Evolutionary conservation across 2,113 vertebrate species (phyloP).

Genomic region (Setophaga coronata): DNA sequence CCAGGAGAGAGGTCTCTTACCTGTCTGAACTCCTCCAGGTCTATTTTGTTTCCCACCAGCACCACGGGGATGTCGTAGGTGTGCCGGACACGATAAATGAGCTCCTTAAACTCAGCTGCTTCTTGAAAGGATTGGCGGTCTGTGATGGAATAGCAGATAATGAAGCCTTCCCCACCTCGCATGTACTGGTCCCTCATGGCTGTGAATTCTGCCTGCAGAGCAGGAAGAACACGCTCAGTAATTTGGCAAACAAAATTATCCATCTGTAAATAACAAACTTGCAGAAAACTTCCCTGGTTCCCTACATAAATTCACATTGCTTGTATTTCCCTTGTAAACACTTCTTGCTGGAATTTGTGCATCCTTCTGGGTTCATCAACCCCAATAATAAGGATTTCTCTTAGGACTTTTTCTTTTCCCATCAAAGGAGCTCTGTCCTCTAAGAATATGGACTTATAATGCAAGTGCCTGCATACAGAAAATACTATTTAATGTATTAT

Average conservation of each 20-base stretch:
- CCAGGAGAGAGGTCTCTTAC: constrained; percentile 15
- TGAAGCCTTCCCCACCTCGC: constrained; percentile 82
- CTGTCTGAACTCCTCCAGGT: constrained; percentile 81
- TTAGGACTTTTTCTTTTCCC: not conserved
- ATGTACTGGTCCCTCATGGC: constrained; percentile 87
- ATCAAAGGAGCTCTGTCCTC: not conserved
- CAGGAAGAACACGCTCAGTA: not conserved
- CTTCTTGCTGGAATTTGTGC: not conserved
- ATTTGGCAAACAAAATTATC: not conserved
- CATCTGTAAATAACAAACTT: not conserved
- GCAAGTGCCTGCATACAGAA: not conserved
- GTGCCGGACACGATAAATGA: constrained; percentile 83
- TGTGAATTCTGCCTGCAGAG: constrained; percentile 82
- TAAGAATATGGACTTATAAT: not conserved
- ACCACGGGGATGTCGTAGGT: constrained; percentile 82
- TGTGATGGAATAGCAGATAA: constrained; percentile 85
- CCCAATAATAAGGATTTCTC: not conserved
- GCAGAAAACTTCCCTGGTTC: not conserved
- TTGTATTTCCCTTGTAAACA: not conserved
- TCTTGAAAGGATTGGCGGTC: constrained; percentile 85
- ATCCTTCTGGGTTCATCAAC: not conserved
- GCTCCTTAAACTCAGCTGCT: constrained; percentile 84
- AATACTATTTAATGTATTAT: not conserved
- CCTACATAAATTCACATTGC: not conserved
- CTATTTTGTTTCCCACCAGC: constrained; percentile 84